A percentile compares a stretch with the other conserved stretches of the same genome.
These are phyloP conservation scores for Cygnus atratus DNA, from an alignment of 2,113 vertebrate species.

Conservation along the genomic window DNA sequence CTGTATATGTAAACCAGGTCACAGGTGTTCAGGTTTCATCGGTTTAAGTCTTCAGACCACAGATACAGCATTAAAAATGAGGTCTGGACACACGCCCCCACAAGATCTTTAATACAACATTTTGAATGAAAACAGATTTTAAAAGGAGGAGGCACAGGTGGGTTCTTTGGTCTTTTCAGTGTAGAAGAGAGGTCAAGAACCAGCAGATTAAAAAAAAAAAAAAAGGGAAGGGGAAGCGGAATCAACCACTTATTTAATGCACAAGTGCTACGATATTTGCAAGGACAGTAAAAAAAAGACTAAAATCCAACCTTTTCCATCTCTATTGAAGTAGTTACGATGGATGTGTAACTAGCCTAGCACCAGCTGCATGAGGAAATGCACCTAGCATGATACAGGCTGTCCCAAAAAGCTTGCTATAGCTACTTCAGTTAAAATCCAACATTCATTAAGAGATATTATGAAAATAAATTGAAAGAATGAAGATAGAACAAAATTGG, in stretches of 20 bases:
- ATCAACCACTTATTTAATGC: not conserved
- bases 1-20: not conserved
- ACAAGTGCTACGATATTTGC: not conserved
- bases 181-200: not conserved
- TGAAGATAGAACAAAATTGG: not conserved
- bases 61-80: not conserved
- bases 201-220: not conserved
- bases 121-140: not conserved
- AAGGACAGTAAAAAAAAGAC: not conserved
- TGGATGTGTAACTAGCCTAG: not conserved
- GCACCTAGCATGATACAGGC: not conserved
- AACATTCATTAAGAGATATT: not conserved
- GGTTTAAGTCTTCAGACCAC: not conserved
- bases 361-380: fast-evolving
- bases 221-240: not conserved
- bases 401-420: not conserved
- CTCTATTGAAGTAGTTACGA: not conserved
- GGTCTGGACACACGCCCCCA: not conserved
- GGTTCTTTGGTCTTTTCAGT: not conserved
- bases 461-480: not conserved
- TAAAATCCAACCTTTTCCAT: not conserved
- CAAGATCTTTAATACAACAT: not conserved
- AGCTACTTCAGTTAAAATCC: not conserved
- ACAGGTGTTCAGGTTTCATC: not conserved
- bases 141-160: not conserved